Base-by-base conservation (phyloP, 2,797 vertebrate species). In the Champsocephalus esox region DNA sequence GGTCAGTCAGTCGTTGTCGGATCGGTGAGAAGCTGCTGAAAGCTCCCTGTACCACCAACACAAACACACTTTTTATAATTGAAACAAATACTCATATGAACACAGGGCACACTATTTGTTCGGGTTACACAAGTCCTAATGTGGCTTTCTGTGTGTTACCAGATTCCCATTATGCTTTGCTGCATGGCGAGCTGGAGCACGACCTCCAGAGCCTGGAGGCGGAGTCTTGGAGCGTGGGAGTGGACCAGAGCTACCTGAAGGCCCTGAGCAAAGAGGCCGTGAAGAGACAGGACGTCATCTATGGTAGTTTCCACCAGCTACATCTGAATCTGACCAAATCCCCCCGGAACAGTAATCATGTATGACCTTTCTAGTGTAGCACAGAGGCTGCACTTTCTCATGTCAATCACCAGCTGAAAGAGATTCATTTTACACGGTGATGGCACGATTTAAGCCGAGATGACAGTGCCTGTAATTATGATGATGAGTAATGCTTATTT, bases 221-320 rank as follows among this genome's bases (percentile, higher is more conserved):
- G 0, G 97, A 97, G 76, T 96, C 97, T 5, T 99, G 98, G 98
- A 98, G 96, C 67, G 74, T 95, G 34, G 88, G 95, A 0, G 97
- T 97, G 77, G 96, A 98, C 11, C 93, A 91, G 4, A 64, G 86
- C 2, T 98, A 96, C 43, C 83, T 94, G 58, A 96, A 94, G 82
- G 89, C 86, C 12, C 95, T 97, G 74, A 93, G 75, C 83, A 96
- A 93, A 90, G 96, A 97, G 0, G 86, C 93, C 11, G 71, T 94
- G 0, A 97, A 97, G 80, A 95, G 96, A 73, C 98, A 99, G 82
- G 98, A 99, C 13, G 95, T 99, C 52, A 96, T 99, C 46, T 97
- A 99, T 3, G 98, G 98, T 99, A 87, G 81, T 95, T 7, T 43
- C 14, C 59, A 52, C 10, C 43, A 24, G 13, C 12, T 2, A 12